Conservation (phyloP, 30 jellyfish, hydroid and myxozoan genomes). For the Clytia hemisphaerica region DNA sequence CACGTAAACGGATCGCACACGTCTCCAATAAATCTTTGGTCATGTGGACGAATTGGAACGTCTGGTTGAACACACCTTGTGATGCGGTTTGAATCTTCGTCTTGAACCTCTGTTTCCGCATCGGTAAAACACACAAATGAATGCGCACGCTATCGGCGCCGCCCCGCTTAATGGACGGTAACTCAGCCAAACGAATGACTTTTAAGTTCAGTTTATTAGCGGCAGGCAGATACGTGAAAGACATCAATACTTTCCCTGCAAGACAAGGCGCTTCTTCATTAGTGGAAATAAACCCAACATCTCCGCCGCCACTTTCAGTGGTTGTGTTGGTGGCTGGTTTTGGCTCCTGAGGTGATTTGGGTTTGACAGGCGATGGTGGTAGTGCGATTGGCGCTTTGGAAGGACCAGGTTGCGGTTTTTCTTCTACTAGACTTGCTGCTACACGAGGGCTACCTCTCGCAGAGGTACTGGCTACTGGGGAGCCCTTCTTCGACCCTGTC, state of each 20-base stretch:
- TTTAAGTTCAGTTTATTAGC: slow-evolving; percentile 67
- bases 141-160: slow-evolving; percentile 66
- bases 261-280: slow-evolving; percentile 59
- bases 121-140: slow-evolving; percentile 63
- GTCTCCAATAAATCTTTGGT: slow-evolving; percentile 41
- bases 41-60: slow-evolving; percentile 48
- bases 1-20: slow-evolving; percentile 66
- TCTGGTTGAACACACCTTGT: slow-evolving; percentile 64
- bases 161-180: slow-evolving; percentile 78
- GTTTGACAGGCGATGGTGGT: not conserved
- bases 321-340: not conserved
- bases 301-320: not conserved
- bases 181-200: slow-evolving; percentile 66
- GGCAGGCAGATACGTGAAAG: slow-evolving; percentile 65
- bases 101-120: slow-evolving; percentile 47
- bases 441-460: too few species aligned
- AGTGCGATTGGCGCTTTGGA: not conserved
- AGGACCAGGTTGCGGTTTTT: not conserved
- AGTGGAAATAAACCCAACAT: not conserved
- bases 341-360: too few species aligned
- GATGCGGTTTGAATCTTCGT: slow-evolving; percentile 54
- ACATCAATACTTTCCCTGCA: slow-evolving; percentile 58
- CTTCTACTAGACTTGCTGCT: too few species aligned
- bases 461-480: not conserved
- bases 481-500: too few species aligned